Conservation (phyloP, 2,797 vertebrate genomes). For the Harpagifer antarcticus region DNA sequence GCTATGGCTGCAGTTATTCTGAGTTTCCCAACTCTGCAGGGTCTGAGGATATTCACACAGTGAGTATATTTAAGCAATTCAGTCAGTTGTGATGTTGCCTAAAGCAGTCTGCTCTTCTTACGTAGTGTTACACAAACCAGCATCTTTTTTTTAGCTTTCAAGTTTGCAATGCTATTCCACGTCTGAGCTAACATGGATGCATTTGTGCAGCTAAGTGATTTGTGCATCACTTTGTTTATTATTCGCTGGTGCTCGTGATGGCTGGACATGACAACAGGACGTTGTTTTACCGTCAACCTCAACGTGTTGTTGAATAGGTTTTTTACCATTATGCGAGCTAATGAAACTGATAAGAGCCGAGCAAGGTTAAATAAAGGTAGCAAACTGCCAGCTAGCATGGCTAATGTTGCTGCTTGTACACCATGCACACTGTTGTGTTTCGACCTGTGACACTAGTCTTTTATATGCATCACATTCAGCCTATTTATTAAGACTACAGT, state of each 20-base stretch:
- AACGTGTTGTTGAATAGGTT: not conserved
- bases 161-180: not conserved
- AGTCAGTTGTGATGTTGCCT: not conserved
- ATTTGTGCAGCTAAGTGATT: not conserved
- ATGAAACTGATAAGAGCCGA: conserved; percentile 1
- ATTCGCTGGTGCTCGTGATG: not conserved
- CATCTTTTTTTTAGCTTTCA: not conserved
- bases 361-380: conserved; percentile 76
- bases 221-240: not conserved
- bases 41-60: conserved; percentile 77
- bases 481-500: not conserved
- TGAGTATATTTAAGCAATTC: conserved; percentile 65
- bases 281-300: accelerated
- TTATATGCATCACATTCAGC: no score
- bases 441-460: not conserved
- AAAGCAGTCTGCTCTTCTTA: accelerated
- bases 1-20: conserved; percentile 83
- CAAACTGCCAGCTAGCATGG: conserved; percentile 21
- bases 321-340: not conserved
- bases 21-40: conserved; percentile 72
- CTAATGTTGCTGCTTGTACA: conserved; percentile 9
- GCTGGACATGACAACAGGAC: accelerated
- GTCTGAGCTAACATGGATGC: not conserved
- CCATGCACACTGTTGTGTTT: not conserved
- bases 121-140: accelerated